Evolutionary conservation across 2,113 vertebrate species (phyloP).

Genomic region (Aphyosemion australe): DNA sequence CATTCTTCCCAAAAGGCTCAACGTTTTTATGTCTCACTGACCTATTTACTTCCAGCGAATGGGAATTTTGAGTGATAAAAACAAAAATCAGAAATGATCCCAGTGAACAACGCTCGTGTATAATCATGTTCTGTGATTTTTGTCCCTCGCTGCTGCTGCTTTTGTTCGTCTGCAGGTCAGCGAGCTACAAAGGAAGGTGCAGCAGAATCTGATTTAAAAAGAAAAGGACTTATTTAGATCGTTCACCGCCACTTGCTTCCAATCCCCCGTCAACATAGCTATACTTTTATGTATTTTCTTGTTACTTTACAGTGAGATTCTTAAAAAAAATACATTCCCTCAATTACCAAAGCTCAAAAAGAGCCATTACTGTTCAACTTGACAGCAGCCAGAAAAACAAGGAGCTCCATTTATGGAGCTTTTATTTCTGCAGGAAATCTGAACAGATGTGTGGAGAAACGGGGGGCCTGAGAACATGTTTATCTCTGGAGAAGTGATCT

Average conservation of each 20-base stretch:
- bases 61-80: constrained; percentile 37
- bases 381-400: constrained; percentile 52
- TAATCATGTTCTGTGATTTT: constrained; percentile 44
- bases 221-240: constrained; percentile 53
- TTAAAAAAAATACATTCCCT: constrained; percentile 35
- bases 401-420: constrained; percentile 37
- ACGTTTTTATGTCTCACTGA: constrained; percentile 20
- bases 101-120: constrained; percentile 32
- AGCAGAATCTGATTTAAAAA: constrained; percentile 36
- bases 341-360: constrained; percentile 33
- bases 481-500: constrained; percentile 2
- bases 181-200: constrained; percentile 42
- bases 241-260: constrained; percentile 59
- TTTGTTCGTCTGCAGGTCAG: constrained; percentile 43
- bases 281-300: constrained; percentile 63
- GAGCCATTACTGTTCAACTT: constrained; percentile 53
- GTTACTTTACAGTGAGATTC: constrained; percentile 38
- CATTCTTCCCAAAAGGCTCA: constrained; percentile 18
- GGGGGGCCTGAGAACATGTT: neutral
- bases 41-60: constrained; percentile 23
- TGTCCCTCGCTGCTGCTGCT: constrained; percentile 17
- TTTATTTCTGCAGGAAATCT: constrained; percentile 36
- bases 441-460: constrained; percentile 8
- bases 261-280: constrained; percentile 67
- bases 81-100: constrained; percentile 31